Percentiles rank a stretch among this genome's conserved stretches.
phyloP scores from a whole-genome alignment of 2,797 vertebrate species.

The Eurystomus glaucurus region DNA sequence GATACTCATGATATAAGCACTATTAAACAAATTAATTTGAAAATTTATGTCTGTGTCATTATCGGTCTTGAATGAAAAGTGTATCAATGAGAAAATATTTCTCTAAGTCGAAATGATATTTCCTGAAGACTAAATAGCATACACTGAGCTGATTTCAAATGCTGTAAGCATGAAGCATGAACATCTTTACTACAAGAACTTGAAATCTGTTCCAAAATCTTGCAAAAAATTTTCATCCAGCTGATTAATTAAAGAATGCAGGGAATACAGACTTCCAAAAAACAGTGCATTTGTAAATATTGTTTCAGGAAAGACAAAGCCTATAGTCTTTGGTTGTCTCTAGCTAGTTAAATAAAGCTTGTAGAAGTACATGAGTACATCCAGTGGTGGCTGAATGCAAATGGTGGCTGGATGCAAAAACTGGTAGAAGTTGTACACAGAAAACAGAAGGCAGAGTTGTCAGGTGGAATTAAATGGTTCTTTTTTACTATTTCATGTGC shows the following conservation, averaged over 20 bases:
- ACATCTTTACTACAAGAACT: background rate
- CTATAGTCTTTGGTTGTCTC: background rate
- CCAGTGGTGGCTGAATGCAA: background rate
- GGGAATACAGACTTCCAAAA: background rate
- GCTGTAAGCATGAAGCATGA: background rate
- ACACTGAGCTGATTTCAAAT: background rate
- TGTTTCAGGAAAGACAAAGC: background rate
- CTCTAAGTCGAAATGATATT: background rate
- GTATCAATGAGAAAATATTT: conserved; percentile 25
- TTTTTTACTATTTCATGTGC: background rate
- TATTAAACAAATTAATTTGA: conserved; percentile 61
- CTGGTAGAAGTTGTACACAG: background rate
- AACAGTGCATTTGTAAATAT: background rate
- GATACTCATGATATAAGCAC: conserved; percentile 44
- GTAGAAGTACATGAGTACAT: background rate
- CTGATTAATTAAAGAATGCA: background rate
- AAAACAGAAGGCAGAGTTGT: background rate
- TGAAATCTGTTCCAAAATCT: background rate
- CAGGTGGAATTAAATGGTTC: background rate
- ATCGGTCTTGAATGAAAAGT: conserved; percentile 26
- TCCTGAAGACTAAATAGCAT: background rate
- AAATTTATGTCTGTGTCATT: conserved; percentile 13
- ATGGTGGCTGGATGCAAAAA: background rate
- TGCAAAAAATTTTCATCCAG: background rate
- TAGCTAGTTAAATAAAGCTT: background rate